Percentiles rank a stretch among this genome's conserved stretches.
These are phyloP conservation scores for Torymus tubicola DNA, from an alignment of 2,888 invertebrate species.

Conservation along the genomic window DNA sequence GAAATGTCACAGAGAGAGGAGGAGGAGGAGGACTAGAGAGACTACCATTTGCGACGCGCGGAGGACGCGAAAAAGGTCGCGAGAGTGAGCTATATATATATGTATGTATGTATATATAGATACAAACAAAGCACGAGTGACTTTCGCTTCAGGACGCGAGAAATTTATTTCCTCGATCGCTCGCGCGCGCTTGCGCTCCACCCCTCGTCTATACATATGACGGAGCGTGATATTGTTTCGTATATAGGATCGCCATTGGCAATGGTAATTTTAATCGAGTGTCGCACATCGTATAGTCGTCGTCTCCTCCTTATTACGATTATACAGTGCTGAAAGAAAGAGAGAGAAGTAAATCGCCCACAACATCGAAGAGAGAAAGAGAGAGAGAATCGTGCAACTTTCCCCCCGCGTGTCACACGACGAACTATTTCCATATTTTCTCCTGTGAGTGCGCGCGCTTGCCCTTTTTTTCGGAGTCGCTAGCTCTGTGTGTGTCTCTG, in stretches of 20 bases:
- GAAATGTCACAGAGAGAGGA: conserved; percentile 17
- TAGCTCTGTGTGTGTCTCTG: no score
- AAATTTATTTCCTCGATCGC: conserved; percentile 42
- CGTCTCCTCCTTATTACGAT: conserved; percentile 38
- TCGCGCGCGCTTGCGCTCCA: neutral
- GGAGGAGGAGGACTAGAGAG: neutral
- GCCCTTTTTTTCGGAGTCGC: conserved; percentile 13
- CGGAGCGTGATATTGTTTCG: conserved; percentile 2
- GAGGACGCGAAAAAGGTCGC: neutral
- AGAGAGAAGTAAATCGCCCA: conserved; percentile 47
- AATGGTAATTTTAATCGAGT: conserved; percentile 54
- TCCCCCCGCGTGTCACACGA: conserved; percentile 40
- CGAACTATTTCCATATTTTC: conserved; percentile 53
- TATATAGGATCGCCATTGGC: conserved; percentile 28
- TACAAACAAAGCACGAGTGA: conserved; percentile 28
- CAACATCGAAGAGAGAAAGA: conserved; percentile 1
- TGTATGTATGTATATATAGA: no score
- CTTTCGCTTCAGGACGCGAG: conserved; percentile 33
- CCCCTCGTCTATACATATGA: neutral
- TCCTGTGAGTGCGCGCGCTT: conserved; percentile 7
- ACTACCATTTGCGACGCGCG: no score
- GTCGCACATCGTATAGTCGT: conserved; percentile 5
- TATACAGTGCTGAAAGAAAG: neutral
- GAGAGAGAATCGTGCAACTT: conserved; percentile 37
- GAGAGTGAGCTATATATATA: neutral